Conservation (phyloP, 1,140 invertebrate species). For the Adelges cooleyi region DNA sequence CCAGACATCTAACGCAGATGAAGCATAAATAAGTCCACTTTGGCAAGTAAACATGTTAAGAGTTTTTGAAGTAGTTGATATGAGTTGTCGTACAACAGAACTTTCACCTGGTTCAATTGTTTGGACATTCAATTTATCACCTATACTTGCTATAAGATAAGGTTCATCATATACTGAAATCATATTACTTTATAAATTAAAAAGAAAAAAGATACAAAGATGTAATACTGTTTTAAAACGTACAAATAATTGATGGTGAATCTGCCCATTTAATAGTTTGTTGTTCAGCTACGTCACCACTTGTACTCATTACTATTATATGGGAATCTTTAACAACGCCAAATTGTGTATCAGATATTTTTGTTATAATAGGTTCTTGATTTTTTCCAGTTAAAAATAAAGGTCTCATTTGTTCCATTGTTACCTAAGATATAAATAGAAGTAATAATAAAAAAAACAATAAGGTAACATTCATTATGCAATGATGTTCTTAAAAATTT, state of each 20-base stretch:
- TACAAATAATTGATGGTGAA: conserved; percentile 59
- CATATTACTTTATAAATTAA: conserved; percentile 2
- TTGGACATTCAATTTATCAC: conserved; percentile 69
- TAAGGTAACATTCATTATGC: too few species aligned
- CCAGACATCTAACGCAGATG: conserved; percentile 78
- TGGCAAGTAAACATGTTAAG: conserved; percentile 65
- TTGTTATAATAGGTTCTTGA: conserved; percentile 68
- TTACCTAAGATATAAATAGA: conserved; percentile 4
- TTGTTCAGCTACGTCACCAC: conserved; percentile 55
- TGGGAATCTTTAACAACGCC: conserved; percentile 71
- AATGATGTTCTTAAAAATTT: too few species aligned
- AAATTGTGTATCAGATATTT: conserved; percentile 59
- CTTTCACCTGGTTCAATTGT: conserved; percentile 48
- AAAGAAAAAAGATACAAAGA: background rate
- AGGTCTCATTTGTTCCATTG: conserved; percentile 13
- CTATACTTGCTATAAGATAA: conserved; percentile 71
- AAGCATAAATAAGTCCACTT: conserved; percentile 69
- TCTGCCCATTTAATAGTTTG: conserved; percentile 73
- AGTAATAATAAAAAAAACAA: too few species aligned
- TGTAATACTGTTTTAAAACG: conserved; percentile 29
- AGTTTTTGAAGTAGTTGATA: conserved; percentile 33
- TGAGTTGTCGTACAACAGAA: conserved; percentile 10
- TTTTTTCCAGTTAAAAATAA: conserved; percentile 75
- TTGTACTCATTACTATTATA: conserved; percentile 64
- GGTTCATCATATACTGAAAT: conserved; percentile 77